These are phyloP conservation scores for Zalophus californianus DNA, from an alignment of 2,797 vertebrate species.

Conservation along the genomic window DNA sequence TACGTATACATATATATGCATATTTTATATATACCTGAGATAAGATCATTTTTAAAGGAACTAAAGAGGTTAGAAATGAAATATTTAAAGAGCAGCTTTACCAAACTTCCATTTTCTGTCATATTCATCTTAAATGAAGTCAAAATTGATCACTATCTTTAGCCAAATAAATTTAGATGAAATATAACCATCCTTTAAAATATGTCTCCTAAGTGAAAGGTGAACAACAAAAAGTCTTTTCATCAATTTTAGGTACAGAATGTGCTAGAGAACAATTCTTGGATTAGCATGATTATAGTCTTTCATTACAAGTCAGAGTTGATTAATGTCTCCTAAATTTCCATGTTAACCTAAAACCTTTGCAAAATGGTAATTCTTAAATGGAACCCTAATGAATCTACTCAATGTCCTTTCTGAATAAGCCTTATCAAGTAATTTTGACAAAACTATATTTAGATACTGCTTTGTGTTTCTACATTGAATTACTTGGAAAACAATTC, in stretches of 20 bases:
- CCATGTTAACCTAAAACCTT: neutral
- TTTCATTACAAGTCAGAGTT: neutral
- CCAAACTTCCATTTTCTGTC: slow-evolving; percentile 6
- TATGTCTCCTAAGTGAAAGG: neutral
- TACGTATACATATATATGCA: neutral
- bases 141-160: slow-evolving; percentile 49
- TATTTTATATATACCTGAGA: neutral
- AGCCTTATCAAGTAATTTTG: neutral
- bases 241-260: slow-evolving; percentile 27
- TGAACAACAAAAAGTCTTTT: slow-evolving; percentile 18
- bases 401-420: neutral
- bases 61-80: neutral
- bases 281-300: neutral
- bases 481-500: neutral
- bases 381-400: neutral
- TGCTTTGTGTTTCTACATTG: neutral
- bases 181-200: slow-evolving; percentile 44
- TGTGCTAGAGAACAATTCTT: neutral
- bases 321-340: slow-evolving; percentile 41
- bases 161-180: slow-evolving; percentile 31
- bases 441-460: neutral
- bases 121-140: slow-evolving; percentile 20
- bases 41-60: slow-evolving; percentile 3
- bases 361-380: neutral
- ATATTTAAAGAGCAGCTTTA: neutral